A percentile compares a stretch with the other conserved stretches of the same genome.
phyloP scores from a whole-genome alignment of 2,888 invertebrate species.

The Lasiommata megera region DNA sequence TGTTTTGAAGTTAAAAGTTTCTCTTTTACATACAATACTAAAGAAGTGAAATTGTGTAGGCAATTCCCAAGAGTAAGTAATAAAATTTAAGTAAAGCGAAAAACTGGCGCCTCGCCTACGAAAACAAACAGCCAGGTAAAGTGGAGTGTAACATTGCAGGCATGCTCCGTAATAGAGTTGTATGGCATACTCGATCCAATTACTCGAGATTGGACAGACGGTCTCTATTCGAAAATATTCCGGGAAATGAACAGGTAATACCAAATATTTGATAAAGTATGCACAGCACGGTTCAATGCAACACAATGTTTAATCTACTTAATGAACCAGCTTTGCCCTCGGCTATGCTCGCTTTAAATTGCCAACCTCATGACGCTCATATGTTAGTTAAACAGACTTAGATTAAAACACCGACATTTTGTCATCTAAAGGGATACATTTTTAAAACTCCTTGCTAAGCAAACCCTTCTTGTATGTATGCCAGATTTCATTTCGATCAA shows the following conservation, averaged over 20 bases:
- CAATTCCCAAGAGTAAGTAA: neutral
- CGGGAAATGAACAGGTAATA: conserved; percentile 90
- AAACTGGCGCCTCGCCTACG: neutral
- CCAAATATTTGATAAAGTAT: neutral
- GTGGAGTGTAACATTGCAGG: conserved; percentile 65
- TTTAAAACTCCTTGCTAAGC: no score
- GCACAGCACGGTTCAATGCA: no score
- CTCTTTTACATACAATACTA: neutral
- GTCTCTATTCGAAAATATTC: conserved; percentile 94
- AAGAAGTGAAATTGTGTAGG: neutral
- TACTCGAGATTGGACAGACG: conserved; percentile 96
- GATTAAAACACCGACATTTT: no score
- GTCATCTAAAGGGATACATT: no score
- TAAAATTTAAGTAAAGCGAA: neutral
- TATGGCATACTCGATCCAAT: conserved; percentile 93
- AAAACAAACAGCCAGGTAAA: neutral
- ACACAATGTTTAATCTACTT: no score
- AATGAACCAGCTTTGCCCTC: no score
- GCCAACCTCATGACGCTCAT: no score
- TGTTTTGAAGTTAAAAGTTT: neutral
- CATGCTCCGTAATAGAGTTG: conserved; percentile 93
- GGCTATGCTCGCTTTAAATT: no score
- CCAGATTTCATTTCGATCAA: no score
- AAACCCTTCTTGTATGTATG: no score
- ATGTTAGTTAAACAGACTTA: no score